A percentile compares a stretch with the other conserved stretches of the same genome.
phyloP scores from a whole-genome alignment of 2,113 vertebrate species.

The Leuciscus idus region DNA sequence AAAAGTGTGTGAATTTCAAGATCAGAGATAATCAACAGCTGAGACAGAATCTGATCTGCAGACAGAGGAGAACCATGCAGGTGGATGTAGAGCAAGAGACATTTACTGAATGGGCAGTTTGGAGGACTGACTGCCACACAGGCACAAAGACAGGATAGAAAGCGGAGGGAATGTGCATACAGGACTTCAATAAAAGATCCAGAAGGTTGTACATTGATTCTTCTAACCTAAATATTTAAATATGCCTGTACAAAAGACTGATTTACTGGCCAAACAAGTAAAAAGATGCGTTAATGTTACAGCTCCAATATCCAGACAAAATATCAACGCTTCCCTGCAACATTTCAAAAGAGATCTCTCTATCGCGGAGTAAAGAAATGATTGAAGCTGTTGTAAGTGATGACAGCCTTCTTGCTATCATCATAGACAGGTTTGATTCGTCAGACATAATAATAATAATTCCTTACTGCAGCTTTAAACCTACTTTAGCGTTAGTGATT shows the following conservation, averaged over 20 bases:
- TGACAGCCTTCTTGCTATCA: not conserved
- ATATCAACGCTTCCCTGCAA: not conserved
- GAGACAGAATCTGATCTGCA: not conserved
- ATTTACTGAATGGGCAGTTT: constrained; percentile 13
- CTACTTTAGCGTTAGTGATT: not conserved
- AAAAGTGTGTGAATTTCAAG: constrained; percentile 16
- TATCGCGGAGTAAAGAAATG: not conserved
- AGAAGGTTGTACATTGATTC: not conserved
- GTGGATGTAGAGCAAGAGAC: not conserved
- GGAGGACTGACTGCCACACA: not conserved
- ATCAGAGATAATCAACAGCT: not conserved
- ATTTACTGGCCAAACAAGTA: not conserved
- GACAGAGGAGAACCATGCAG: constrained; percentile 42
- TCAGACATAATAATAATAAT: not conserved
- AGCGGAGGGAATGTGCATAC: constrained; percentile 18
- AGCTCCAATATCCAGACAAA: not conserved
- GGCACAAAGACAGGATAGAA: not conserved
- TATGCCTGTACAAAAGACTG: not conserved
- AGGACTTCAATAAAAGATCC: constrained; percentile 17
- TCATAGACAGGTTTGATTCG: not conserved
- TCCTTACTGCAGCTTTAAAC: constrained; percentile 3
- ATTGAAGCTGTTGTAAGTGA: not conserved
- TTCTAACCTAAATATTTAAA: not conserved
- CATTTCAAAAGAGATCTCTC: not conserved
- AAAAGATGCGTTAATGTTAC: not conserved